phyloP scores from a whole-genome alignment of 2,888 invertebrate genomes.

The Zaprionus lineosus region DNA sequence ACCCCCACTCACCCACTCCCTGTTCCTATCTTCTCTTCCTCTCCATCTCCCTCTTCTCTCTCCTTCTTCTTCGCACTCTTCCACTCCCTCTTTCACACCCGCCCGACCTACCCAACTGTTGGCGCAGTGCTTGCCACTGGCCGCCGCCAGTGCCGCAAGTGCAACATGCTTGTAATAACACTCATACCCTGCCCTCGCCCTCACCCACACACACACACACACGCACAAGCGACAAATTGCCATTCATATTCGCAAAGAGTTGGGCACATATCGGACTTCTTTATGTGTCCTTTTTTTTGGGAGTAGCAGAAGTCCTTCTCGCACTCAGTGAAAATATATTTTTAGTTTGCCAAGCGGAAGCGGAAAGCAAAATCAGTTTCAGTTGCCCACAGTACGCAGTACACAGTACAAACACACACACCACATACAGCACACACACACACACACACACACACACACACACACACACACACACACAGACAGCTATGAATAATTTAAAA shows the following conservation, averaged over 20 bases:
- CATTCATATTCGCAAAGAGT: constrained; percentile 57
- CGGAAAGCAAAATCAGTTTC: constrained; percentile 72
- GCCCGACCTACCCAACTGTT: too few species aligned
- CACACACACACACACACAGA: background rate
- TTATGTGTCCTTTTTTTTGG: constrained; percentile 19
- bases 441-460: constrained; percentile 9
- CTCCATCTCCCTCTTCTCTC: too few species aligned
- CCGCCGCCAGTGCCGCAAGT: constrained; percentile 44
- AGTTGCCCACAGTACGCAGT: constrained; percentile 38
- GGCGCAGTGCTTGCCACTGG: constrained; percentile 9
- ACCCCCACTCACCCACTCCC: too few species aligned
- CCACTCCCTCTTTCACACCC: too few species aligned
- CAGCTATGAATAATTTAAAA: constrained; percentile 66
- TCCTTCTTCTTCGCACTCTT: too few species aligned
- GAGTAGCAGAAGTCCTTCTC: constrained; percentile 13
- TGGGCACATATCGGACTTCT: constrained; percentile 37
- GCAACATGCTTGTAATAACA: constrained; percentile 65
- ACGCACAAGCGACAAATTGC: constrained; percentile 74
- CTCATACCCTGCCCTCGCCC: constrained; percentile 7
- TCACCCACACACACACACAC: background rate
- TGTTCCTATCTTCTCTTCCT: too few species aligned
- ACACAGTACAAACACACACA: too few species aligned
- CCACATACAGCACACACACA: constrained; percentile 5
- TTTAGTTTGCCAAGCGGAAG: constrained; percentile 62
- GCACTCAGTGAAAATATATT: constrained; percentile 47